phyloP scores from a whole-genome alignment of 2,888 invertebrate species.

The Ceraclea dissimilis region DNA sequence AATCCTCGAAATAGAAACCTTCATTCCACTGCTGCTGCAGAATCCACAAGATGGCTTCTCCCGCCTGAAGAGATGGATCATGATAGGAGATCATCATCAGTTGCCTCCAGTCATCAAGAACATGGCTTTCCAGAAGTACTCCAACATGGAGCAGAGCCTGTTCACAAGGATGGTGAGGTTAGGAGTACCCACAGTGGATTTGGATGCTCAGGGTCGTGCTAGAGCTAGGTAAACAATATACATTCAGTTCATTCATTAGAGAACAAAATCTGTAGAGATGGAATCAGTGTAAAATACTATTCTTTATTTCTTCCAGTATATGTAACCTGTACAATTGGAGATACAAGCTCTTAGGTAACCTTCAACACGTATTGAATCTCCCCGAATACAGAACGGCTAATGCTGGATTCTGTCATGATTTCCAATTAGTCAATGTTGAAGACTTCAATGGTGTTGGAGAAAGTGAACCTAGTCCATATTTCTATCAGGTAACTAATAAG shows the following conservation, averaged over 20 bases:
- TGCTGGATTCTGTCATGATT: constrained; percentile 87
- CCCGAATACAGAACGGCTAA: constrained; percentile 87
- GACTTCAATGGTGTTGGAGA: constrained; percentile 97
- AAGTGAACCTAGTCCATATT: constrained; percentile 95
- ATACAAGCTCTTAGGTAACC: constrained; percentile 90
- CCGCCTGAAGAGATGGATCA: constrained; percentile 97
- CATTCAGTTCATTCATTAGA: background rate
- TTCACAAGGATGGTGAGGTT: constrained; percentile 94
- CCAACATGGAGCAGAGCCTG: constrained; percentile 98
- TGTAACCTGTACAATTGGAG: constrained; percentile 94
- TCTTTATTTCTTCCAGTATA: constrained; percentile 50
- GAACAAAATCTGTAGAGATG: background rate
- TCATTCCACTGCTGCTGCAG: constrained; percentile 96
- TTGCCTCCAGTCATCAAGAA: constrained; percentile 99
- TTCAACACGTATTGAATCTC: constrained; percentile 77
- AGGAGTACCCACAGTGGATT: constrained; percentile 93
- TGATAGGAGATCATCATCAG: constrained; percentile 99
- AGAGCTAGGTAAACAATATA: constrained; percentile 57
- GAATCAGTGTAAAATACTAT: background rate
- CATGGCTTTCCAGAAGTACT: constrained; percentile 99
- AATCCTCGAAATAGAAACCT: constrained; percentile 98
- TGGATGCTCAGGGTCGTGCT: constrained; percentile 96
- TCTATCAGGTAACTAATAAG: constrained; percentile 81
- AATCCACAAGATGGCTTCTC: constrained; percentile 96
- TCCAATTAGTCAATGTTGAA: constrained; percentile 92